Conservation (phyloP, 2,113 vertebrate species). For the Xyrauchen texanus region DNA sequence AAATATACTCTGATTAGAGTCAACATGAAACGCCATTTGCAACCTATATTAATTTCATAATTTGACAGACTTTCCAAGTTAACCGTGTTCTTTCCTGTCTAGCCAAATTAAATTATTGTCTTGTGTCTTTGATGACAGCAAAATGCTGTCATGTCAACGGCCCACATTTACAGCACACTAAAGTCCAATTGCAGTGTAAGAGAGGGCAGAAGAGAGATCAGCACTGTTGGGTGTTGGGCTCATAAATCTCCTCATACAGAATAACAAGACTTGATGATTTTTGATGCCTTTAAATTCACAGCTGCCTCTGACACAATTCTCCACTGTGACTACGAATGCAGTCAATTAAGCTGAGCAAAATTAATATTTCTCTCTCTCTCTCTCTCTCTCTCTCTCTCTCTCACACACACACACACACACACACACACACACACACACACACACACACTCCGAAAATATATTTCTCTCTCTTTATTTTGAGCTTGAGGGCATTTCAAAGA, state of each 20-base stretch:
- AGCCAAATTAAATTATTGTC: no score
- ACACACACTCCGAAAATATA: background rate
- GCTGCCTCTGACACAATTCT: conserved; percentile 21
- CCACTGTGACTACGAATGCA: background rate
- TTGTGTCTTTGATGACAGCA: no score
- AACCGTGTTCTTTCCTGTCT: no score
- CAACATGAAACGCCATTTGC: no score
- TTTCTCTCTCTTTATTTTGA: background rate
- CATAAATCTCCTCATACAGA: conserved; percentile 5
- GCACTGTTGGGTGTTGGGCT: background rate
- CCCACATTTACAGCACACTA: background rate
- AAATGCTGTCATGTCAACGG: no score
- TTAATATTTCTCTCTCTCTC: conserved; percentile 13
- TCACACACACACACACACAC: no score
- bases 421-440: no score
- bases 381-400: no score
- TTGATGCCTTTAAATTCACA: conserved; percentile 29
- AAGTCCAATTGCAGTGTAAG: background rate
- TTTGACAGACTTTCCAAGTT: no score
- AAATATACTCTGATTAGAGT: no score
- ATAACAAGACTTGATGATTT: conserved; percentile 23
- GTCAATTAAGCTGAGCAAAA: conserved; percentile 24
- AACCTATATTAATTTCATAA: no score
- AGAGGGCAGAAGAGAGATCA: conserved; percentile 1
- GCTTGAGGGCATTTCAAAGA: conserved; percentile 5